phyloP scores from a whole-genome alignment of 92 coral and sea anemone species.

The Muricea muricata region DNA sequence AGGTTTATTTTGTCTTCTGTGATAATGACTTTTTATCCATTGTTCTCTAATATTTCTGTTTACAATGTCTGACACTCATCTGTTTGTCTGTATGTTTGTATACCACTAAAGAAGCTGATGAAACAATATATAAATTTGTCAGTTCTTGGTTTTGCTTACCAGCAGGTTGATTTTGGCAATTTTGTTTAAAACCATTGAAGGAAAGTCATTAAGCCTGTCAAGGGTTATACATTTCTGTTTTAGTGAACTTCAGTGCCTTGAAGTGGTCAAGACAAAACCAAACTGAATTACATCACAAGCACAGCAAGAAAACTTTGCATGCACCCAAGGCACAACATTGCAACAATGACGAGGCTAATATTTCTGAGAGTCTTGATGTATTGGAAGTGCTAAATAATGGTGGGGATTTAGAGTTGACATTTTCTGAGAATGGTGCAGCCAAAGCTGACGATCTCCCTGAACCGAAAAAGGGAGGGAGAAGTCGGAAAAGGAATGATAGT shows the following conservation, averaged over 20 bases:
- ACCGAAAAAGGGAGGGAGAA: neutral
- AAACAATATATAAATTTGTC: too few species aligned
- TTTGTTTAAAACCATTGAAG: too few species aligned
- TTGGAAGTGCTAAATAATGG: neutral
- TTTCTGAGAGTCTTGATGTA: neutral
- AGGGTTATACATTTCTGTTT: neutral
- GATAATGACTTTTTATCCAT: neutral
- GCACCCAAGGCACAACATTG: neutral
- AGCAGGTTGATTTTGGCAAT: too few species aligned
- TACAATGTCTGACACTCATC: neutral
- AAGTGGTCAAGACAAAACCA: neutral
- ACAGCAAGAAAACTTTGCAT: neutral
- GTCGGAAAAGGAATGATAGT: neutral
- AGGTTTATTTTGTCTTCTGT: neutral
- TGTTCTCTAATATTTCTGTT: neutral
- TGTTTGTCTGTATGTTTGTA: neutral
- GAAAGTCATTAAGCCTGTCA: too few species aligned
- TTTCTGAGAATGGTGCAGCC: neutral
- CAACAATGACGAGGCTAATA: neutral
- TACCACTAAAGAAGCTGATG: too few species aligned
- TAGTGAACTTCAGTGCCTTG: neutral
- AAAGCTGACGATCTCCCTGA: neutral
- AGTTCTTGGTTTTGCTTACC: too few species aligned
- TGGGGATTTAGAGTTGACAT: neutral
- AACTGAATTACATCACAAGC: neutral